Conservation (phyloP, 2,113 vertebrate genomes). For the Mohoua ochrocephala region DNA sequence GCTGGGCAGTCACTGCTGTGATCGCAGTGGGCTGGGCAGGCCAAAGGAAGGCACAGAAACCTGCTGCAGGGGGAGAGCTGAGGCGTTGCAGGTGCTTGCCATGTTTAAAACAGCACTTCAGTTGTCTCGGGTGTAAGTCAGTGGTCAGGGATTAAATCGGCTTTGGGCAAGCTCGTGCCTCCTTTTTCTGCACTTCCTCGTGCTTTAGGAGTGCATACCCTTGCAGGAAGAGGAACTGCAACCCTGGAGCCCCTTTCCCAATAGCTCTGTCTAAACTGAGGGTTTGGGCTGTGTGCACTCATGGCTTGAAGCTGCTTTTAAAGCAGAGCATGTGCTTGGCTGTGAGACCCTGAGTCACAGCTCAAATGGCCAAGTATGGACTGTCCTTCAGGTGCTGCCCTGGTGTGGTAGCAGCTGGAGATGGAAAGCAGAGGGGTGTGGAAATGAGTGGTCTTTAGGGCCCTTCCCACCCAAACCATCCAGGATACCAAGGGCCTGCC, state of each 20-base stretch:
- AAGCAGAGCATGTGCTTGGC: not conserved
- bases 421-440: not conserved
- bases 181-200: not conserved
- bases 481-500: not conserved
- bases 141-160: not conserved
- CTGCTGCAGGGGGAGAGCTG: too few relatives aligned
- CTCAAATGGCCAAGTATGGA: not conserved
- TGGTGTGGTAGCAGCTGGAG: not conserved
- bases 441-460: fast-evolving
- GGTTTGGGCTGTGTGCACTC: not conserved
- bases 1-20: not conserved
- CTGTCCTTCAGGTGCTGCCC: not conserved
- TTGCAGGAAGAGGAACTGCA: not conserved
- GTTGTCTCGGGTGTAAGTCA: fast-evolving
- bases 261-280: not conserved
- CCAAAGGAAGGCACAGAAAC: not conserved
- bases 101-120: not conserved
- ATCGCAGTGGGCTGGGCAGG: fast-evolving
- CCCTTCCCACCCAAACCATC: not conserved
- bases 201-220: not conserved
- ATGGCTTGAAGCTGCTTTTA: not conserved
- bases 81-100: not conserved
- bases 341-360: fast-evolving
- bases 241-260: not conserved
- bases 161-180: not conserved